Evolutionary conservation across 2,888 invertebrate species (phyloP).

Genomic region (Desoria tigrina): DNA sequence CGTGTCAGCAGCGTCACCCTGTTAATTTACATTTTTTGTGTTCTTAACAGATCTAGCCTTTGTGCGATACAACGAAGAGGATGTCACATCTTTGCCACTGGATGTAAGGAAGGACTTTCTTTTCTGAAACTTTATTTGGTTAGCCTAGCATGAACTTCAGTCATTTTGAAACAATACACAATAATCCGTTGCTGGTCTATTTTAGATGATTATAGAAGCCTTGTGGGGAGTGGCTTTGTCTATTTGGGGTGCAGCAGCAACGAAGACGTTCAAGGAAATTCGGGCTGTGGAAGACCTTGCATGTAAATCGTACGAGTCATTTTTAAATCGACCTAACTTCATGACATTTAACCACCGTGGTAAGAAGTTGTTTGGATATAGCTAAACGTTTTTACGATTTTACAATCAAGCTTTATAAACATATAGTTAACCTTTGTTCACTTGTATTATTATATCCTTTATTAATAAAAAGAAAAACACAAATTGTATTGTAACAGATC

Average conservation of each 20-base stretch:
- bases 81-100: conserved; percentile 45
- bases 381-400: not conserved
- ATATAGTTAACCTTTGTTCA: too few species aligned
- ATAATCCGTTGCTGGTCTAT: not conserved
- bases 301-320: conserved; percentile 51
- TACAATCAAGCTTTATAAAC: too few species aligned
- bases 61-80: conserved; percentile 50
- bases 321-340: conserved; percentile 50
- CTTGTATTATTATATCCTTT: too few species aligned
- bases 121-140: too few species aligned
- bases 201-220: conserved; percentile 51
- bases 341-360: conserved; percentile 52
- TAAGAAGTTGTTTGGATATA: conserved; percentile 47
- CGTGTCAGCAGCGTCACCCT: too few species aligned
- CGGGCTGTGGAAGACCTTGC: conserved; percentile 52
- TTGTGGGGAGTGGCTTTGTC: conserved; percentile 49
- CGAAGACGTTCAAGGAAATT: conserved; percentile 52
- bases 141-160: not conserved
- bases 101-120: conserved; percentile 49
- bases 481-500: not conserved
- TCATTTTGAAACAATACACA: not conserved
- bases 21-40: too few species aligned
- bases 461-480: too few species aligned
- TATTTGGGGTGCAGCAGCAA: conserved; percentile 51
- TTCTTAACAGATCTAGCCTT: conserved; percentile 41